Base-by-base conservation (phyloP, 2,888 invertebrate genomes). In the Phrixothrix hirtus region DNA sequence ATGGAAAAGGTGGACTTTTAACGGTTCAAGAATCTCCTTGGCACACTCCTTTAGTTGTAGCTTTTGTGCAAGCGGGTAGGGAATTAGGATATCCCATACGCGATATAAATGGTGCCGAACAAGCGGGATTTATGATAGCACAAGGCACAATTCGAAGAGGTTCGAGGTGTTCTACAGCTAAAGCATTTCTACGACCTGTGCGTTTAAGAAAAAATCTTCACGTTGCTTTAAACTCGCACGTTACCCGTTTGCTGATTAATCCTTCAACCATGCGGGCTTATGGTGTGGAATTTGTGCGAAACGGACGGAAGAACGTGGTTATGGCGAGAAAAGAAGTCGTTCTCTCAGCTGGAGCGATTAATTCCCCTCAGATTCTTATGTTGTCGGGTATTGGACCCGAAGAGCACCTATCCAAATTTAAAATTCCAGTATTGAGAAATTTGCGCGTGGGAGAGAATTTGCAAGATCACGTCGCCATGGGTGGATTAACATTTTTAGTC, bases 361-460 rank as follows among this genome's bases (percentile, higher is more conserved):
- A 95, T 70, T 88, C 89, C 7, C 93, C 96, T 0, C 95, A 96
- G 70, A 77, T 97, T 41, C 77, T 97, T 53, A 92, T 95, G 92
- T 75, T 96, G 0, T 94, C 94, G 0, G 95, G 95, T 0, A 57
- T 73, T 14, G 75, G 75, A 3, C 74, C 91, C 0, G 78, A 79
- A 43, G 76, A 84, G 9, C 90, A 92, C 63, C 77, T 92, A 7
- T 75, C 77, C 55, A 79, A 85, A 34, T 78, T 87, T 45, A 87
- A 87, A 2, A 88, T 94, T 35, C 83, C 83, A 4, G 84, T 91
- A 0, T 64, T 93, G 0, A 85, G 85, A 67, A 87, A 94, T 74
- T 77, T 91, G 31, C 83, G 83, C 0, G 90, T 87, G 0, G 92
- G 92, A 0, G 85, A 89, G 65, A 92, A 93, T 68, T 77, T 93